Percentiles rank a stretch among this genome's conserved stretches.
Conservation (phyloP, 2,888 invertebrate species). For the Heteromyza rotundicornis region DNA sequence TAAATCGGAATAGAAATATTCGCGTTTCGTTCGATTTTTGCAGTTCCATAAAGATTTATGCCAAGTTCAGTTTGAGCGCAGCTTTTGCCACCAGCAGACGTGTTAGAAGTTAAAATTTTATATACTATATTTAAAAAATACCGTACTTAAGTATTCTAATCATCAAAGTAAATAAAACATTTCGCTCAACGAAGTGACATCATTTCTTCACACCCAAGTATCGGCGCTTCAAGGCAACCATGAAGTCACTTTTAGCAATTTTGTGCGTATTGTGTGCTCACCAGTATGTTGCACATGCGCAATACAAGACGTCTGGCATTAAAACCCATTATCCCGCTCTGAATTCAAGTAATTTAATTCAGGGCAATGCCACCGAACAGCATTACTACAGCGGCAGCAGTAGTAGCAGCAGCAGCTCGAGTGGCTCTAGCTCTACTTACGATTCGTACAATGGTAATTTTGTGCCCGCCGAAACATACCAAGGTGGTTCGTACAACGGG, state of each 20-base stretch:
- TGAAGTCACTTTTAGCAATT: slow-evolving; percentile 29
- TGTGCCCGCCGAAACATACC: slow-evolving; percentile 47
- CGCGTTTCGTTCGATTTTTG: too few relatives aligned
- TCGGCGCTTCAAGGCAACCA: too few relatives aligned
- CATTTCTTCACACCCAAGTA: too few relatives aligned
- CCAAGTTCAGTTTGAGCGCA: slow-evolving; percentile 30
- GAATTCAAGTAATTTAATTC: slow-evolving; percentile 33
- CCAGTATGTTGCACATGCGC: slow-evolving; percentile 37
- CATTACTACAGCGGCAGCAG: slow-evolving; percentile 16
- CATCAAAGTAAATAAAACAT: slow-evolving; percentile 14
- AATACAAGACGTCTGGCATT: slow-evolving; percentile 52
- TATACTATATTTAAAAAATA: slow-evolving; percentile 3
- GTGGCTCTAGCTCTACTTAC: neutral
- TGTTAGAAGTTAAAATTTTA: slow-evolving; percentile 14
- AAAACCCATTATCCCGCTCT: slow-evolving; percentile 50
- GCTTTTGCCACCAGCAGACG: slow-evolving; percentile 27
- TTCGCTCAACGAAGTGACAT: too few relatives aligned
- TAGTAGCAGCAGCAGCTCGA: neutral
- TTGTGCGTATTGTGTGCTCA: neutral
- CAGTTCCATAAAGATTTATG: too few relatives aligned
- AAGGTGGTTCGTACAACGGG: slow-evolving; percentile 29
- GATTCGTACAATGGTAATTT: slow-evolving; percentile 15
- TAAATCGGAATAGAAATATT: too few relatives aligned
- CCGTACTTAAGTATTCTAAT: too few relatives aligned
- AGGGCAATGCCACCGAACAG: slow-evolving; percentile 32